Percentiles rank a stretch among this genome's conserved stretches.
Conservation (phyloP, 2,888 invertebrate genomes). For the Trissonchulus sp. region DNA sequence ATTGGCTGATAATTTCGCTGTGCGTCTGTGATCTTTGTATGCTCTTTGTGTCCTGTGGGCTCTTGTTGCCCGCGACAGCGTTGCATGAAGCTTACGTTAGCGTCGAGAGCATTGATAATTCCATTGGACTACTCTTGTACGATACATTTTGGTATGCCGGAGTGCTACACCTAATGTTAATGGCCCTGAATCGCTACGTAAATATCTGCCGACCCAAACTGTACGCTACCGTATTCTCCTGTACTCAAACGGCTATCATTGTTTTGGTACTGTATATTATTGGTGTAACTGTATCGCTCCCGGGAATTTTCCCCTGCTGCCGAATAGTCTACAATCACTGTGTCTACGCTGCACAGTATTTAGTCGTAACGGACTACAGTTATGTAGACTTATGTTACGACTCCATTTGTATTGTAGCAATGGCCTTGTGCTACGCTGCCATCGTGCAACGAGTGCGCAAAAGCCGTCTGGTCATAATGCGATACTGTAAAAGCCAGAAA, state of each 20-base stretch:
- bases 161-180: constrained; percentile 32
- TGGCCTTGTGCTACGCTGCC: constrained; percentile 30
- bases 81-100: constrained; percentile 39
- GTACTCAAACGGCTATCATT: neutral
- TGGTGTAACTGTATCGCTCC: constrained; percentile 23
- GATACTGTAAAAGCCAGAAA: constrained; percentile 23
- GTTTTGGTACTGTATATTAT: constrained; percentile 3
- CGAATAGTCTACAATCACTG: constrained; percentile 25
- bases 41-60: constrained; percentile 43
- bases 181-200: constrained; percentile 33
- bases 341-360: constrained; percentile 28
- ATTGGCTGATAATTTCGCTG: constrained; percentile 48
- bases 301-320: constrained; percentile 30
- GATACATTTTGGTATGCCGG: constrained; percentile 33
- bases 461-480: constrained; percentile 27
- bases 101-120: constrained; percentile 7
- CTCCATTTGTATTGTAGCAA: constrained; percentile 18
- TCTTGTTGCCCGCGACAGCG: constrained; percentile 46
- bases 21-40: constrained; percentile 47
- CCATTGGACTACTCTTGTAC: constrained; percentile 30
- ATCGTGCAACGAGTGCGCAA: constrained; percentile 29
- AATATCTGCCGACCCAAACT: constrained; percentile 31
- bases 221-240: constrained; percentile 18
- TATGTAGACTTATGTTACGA: constrained; percentile 30
- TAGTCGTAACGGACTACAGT: constrained; percentile 24